Base-by-base conservation (phyloP, 2,797 vertebrate genomes). In the Crenichthys baileyi region DNA sequence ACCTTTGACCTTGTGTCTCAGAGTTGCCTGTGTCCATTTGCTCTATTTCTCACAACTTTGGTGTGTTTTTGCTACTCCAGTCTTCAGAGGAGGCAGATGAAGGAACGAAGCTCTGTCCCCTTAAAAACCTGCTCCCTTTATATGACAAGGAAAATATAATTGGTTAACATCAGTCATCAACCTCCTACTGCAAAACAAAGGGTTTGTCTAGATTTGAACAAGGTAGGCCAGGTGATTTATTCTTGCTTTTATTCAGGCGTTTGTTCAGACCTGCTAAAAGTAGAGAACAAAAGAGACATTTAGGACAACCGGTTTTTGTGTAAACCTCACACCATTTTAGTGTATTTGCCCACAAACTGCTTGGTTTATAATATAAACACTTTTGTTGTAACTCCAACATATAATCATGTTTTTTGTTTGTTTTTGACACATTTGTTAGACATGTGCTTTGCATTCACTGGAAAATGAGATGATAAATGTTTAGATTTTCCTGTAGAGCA, bases 251-350 rank as follows among this genome's bases (percentile, higher is more conserved):
- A 44, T 44, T 71, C 4, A 77, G 53, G 31, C 41, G 75, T 72
- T 81, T 88, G 87, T 87, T 65, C 60, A 79, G 84, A 86, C 83
- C 53, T 86, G 86, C 41, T 46, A 3, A 74, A 79, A 76, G 74
- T 39, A 77, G 56, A 48, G 70, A 60, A 72, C 46, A 82, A 75
- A 63, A 80, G 56, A 24, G 41, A 80, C 77, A 80, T 60, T n/a
- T 29, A 29, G 50, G 39, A 20, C 29, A 78, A 56, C 4, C 3
- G 44, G 29, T 83, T 77, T 70, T 70, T 72, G 36, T 79, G n/a
- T 79, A 39, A 48, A 55, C n/a, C 75, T 15, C 22, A 18, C 16
- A 55, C 36, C n/a, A 70, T 16, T 31, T n/a, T 68, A 63, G 41
- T 73, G 83, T 76, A 20, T 77, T 89, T 80, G 29, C 71, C 18